Evolutionary conservation across 2,113 vertebrate genomes (phyloP), one percentile per base, ranked within the genome.

Genomic region (Xiphophorus couchianus): DNA sequence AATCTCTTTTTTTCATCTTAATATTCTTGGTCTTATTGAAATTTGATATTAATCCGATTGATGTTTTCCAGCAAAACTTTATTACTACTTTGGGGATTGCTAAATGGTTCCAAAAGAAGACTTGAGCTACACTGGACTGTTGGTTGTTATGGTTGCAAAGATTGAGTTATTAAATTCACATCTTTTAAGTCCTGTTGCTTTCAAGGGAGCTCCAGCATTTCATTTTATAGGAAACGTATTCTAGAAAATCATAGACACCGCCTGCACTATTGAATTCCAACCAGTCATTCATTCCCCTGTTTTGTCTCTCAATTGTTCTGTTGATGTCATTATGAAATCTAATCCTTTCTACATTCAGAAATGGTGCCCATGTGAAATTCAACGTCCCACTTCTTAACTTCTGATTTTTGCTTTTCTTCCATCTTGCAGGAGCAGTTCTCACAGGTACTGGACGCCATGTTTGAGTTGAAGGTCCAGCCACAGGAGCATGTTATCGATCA

Each of bases 391-490:
- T 9, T 58, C 8, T 3, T 68, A 35, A 8, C 67, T 33, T 31
- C 31, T 81, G 66, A 82, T 11, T 4, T 69, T 19, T 66, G 70
- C 29, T 60, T 54, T 74, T 9, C 10, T 35, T 22, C 14, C 6
- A 3, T 25, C 27, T 8, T 88, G 54, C 76, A 99, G 98, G 98
- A 99, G 91, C 98, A 99, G 83, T 95, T 99, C 79, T 99, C 97
- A 90, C 85, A 99, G 93, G 97, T 99, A 81, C 95, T 99, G 42
- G 98, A 99, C 84, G 98, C 97, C 92, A 99, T 99, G 97, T 99
- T 99, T 94, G 98, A 99, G 91, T 95, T 91, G 67, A 92, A 88
- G 77, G 97, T 99, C 77, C 93, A 98, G 80, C 94, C 96, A 76
- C 94, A 94, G 77, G 97, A 99, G 27, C 97, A 99, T 37, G 97